phyloP scores from a whole-genome alignment of 1,140 invertebrate species.

The Zaprionus tsacasi region DNA sequence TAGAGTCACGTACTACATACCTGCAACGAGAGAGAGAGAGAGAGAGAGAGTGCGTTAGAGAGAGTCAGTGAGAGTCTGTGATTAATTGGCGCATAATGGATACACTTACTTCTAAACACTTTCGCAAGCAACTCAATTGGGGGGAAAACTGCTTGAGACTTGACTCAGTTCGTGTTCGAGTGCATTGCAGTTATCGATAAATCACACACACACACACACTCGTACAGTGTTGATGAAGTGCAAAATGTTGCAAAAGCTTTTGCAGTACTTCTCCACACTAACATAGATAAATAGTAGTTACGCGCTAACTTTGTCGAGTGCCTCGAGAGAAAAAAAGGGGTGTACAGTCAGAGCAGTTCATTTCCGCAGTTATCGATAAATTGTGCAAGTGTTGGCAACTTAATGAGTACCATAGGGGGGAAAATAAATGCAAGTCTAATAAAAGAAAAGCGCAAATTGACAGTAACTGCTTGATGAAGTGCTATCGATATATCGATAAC shows the following conservation, averaged over 20 bases:
- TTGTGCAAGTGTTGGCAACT: neutral
- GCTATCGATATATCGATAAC: neutral
- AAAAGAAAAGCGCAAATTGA: too few relatives aligned
- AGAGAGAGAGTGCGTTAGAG: constrained; percentile 5
- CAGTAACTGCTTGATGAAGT: neutral
- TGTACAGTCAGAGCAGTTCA: neutral
- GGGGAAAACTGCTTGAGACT: neutral
- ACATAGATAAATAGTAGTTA: constrained; percentile 1
- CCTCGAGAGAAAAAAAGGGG: neutral
- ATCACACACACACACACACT: neutral
- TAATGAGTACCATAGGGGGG: neutral
- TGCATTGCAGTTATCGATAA: constrained; percentile 5
- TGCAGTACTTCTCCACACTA: neutral
- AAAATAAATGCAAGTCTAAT: neutral
- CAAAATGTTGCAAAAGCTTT: neutral
- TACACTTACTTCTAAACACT: constrained; percentile 28
- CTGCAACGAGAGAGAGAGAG: constrained; percentile 40
- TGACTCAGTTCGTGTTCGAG: constrained; percentile 7
- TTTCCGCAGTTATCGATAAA: constrained; percentile 10
- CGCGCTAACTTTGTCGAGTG: constrained; percentile 1
- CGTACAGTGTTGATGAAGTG: constrained; percentile 8
- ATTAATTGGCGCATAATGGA: constrained; percentile 40
- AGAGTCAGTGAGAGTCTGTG: constrained; percentile 9
- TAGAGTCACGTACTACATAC: constrained; percentile 60
- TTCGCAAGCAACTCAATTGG: constrained; percentile 8